Conservation (phyloP, 2,797 vertebrate genomes). For the Pygocentrus nattereri region DNA sequence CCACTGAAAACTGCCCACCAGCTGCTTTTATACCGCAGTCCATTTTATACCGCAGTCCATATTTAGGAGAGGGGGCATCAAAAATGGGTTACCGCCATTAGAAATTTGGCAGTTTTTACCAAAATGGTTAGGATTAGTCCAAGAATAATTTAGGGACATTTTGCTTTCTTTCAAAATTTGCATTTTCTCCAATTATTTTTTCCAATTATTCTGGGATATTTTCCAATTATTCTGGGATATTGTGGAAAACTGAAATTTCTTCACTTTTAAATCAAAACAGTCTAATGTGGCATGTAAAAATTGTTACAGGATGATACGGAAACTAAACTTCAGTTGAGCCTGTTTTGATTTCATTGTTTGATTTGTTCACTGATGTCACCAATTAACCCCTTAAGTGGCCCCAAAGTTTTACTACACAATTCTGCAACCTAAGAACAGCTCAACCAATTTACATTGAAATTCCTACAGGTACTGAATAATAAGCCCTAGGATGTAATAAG, state of each 20-base stretch:
- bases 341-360: too few species aligned
- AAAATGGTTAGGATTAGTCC: neutral
- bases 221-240: neutral
- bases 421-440: too few species aligned
- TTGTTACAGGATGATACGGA: too few species aligned
- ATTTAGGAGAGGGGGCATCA: neutral
- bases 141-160: neutral
- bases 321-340: too few species aligned
- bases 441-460: too few species aligned
- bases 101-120: neutral
- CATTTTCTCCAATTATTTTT: too few species aligned
- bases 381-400: too few species aligned
- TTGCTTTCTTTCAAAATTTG: neutral
- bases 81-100: constrained; percentile 8
- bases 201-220: neutral
- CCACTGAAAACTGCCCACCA: neutral
- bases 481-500: too few species aligned
- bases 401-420: too few species aligned
- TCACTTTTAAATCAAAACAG: neutral
- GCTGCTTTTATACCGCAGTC: constrained; percentile 1
- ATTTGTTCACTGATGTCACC: too few species aligned
- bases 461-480: too few species aligned
- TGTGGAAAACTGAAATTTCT: neutral
- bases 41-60: neutral
- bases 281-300: too few species aligned